Evolutionary conservation across 2,797 vertebrate genomes (phyloP), one percentile per base, ranked within the genome.

Genomic region (Lutjanus argentimaculatus): DNA sequence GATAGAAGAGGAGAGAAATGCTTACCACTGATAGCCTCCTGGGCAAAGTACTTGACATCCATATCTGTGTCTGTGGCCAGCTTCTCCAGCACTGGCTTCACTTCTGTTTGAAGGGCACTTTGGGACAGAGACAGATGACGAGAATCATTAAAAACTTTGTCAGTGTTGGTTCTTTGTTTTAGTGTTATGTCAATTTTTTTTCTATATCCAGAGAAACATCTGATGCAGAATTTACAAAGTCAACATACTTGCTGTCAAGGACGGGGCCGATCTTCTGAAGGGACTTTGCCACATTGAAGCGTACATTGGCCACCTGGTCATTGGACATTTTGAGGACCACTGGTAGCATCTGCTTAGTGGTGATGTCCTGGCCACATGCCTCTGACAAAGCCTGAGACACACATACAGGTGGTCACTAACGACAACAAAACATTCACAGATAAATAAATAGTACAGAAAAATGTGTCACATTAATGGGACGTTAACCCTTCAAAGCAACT

Each of bases 11-110:
- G 36, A 36, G 5, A 36, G 12, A 40, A 73, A 70, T 8, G 73
- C 95, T 45, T 89, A 98, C 97, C 97, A 89, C 95, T 97, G 90
- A 98, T 95, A 49, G 97, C 97, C 94, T 98, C 97, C 93, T 97
- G 97, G 85, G 97, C 97, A 86, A 98, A 98, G 91, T 98, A 98
- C 82, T 97, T 98, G 81, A 98, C 97, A 72, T 98, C 97, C 96
- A 97, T 96, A 85, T 98, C 97, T 86, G 97, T 94, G 88, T 98
- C 97, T 74, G 96, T 94, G 76, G 96, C 94, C 77, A 98, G 90
- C 81, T 97, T 98, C 92, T 98, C 97, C 80, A 98, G 94, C 76
- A 97, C 95, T 0, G 96, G 97, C 89, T 97, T 98, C 85, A 98
- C 97, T 83, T 98, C 97, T 16, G 95, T 89, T 80, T 97, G 96